Base-by-base conservation (phyloP, 1,140 invertebrate genomes). In the Delia radicum region DNA sequence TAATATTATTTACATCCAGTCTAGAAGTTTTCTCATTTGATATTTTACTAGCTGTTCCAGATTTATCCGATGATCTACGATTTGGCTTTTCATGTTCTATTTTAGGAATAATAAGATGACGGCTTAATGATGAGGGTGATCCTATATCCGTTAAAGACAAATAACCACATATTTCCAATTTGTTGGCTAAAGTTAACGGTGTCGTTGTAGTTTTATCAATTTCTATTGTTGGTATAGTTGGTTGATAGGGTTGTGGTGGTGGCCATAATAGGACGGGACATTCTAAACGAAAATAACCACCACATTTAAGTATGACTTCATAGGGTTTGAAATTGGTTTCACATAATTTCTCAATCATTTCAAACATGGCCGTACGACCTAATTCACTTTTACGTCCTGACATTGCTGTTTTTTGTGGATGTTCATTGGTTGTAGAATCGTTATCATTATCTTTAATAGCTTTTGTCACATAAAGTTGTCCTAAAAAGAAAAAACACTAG, bases 101-200 rank as follows among this genome's bases (percentile, higher is more conserved):
- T 78, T 89, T 90, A 1, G 96, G 95, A 75, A 98, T 88, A 10
- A 98, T 90, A 63, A 98, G 88, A 87, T 99, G 97, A 28, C 96
- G 90, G 63, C 96, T 98, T 75, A 96, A 88, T 4, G 94, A 93
- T 79, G 95, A 95, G n/a, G 97, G 97, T 79, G 96, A 98, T n/a
- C 95, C 94, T 28, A 96, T 90, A 86, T 96, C 94, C 0, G 89
- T 89, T 1, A 94, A 90, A n/a, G 93, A 90, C 73, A 97, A 88
- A 85, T 96, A 96, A 3, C 95, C 95, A 85, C 92, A 91, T 42
- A 96, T 91, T 82, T 93, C 90, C 73, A 96, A 88, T 21, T 88
- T 89, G 77, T 91, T 89, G n/a, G 91, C 90, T 79, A 77, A 21
- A 15, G 73, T 55, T 75, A 29, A 79, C n/a, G 48, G 42, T 21